phyloP scores from a whole-genome alignment of 2,797 vertebrate genomes.

The Thunnus albacares region DNA sequence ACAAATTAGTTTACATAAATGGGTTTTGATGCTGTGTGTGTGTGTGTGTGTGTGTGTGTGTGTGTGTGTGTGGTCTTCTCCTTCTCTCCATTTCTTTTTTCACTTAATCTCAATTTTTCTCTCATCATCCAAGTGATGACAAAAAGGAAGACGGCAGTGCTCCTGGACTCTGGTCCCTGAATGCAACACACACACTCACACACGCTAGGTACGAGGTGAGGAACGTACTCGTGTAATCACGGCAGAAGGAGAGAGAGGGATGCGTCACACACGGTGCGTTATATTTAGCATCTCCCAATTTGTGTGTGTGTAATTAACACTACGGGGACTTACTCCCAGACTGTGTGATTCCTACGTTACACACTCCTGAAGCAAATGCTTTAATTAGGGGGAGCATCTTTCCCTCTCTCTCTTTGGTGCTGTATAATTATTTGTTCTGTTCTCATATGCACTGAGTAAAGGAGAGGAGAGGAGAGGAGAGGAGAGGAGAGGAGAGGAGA shows the following conservation, averaged over 20 bases:
- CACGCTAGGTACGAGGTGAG: conserved; percentile 38
- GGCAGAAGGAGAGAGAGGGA: conserved; percentile 28
- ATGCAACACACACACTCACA: conserved; percentile 30
- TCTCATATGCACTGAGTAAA: neutral
- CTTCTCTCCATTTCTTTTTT: neutral
- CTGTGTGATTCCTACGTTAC: conserved; percentile 61
- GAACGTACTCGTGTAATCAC: conserved; percentile 31
- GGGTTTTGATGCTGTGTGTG: conserved; percentile 24
- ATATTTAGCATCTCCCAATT: conserved; percentile 66
- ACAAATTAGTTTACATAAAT: neutral
- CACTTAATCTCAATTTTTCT: neutral
- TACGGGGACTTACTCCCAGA: conserved; percentile 59
- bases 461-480: conserved; percentile 2
- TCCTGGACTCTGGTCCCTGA: conserved; percentile 32
- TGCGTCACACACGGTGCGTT: conserved; percentile 50
- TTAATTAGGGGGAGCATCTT: conserved; percentile 61
- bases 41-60: neutral
- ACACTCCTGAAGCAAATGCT: conserved; percentile 63
- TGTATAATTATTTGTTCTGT: conserved; percentile 30
- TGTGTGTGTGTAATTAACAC: conserved; percentile 68
- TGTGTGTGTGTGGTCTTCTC: neutral
- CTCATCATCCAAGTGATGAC: conserved; percentile 15
- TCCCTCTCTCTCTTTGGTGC: conserved; percentile 8
- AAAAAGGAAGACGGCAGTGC: conserved; percentile 7
- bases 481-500: neutral